These are phyloP conservation scores for Darevskia mixta DNA, from an alignment of 2,797 vertebrate genomes.

Conservation along the genomic window DNA sequence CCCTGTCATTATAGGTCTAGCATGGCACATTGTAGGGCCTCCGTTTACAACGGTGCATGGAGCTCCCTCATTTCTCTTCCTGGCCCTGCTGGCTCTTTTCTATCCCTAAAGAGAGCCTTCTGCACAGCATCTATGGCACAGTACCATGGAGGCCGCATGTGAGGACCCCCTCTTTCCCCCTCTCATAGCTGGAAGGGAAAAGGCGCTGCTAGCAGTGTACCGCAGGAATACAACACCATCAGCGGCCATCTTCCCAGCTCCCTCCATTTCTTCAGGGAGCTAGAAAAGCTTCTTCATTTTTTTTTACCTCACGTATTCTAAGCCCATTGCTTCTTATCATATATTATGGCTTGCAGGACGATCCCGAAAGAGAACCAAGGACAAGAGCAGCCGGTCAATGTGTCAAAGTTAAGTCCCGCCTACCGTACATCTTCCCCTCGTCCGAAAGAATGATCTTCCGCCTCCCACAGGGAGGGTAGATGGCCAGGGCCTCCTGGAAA, in stretches of 20 bases:
- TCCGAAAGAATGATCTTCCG: slow-evolving; percentile 97
- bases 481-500: slow-evolving; percentile 96
- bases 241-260: too few species aligned
- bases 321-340: not conserved
- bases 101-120: not conserved
- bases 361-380: not conserved
- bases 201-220: not conserved
- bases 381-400: not conserved
- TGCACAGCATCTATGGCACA: not conserved
- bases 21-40: not conserved
- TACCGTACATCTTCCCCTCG: slow-evolving; percentile 99
- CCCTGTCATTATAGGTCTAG: not conserved
- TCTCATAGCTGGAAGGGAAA: not conserved
- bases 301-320: not conserved
- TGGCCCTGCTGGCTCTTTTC: not conserved
- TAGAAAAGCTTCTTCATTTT: not conserved
- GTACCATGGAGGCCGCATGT: not conserved
- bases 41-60: not conserved
- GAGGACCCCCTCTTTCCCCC: not conserved
- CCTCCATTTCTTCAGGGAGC: not conserved
- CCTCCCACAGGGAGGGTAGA: slow-evolving; percentile 94
- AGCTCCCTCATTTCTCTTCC: not conserved
- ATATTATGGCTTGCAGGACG: not conserved
- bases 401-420: slow-evolving; percentile 60
- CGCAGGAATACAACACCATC: not conserved